Evolutionary conservation across 2,113 vertebrate species (phyloP), one percentile per base, ranked within the genome.

Genomic region (Pycnonotus jocosus): DNA sequence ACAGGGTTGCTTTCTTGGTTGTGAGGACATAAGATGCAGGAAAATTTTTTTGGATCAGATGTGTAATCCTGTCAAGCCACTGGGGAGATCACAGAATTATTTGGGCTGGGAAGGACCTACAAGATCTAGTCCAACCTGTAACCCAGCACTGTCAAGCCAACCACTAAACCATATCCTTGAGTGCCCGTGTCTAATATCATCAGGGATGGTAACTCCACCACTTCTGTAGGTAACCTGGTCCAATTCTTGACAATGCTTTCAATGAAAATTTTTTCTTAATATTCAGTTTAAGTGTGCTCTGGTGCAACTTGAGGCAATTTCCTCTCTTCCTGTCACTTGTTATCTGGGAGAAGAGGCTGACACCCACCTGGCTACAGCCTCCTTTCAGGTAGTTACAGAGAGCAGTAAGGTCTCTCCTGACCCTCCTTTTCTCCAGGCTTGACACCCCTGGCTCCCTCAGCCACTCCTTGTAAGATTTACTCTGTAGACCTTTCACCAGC

Each of bases 361-460:
- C 8, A 22, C 25, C 10, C 20, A 35, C 22, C 38, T 77, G 38
- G 23, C 33, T 47, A 12, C 45, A 60, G 6, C 5, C 27, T 33
- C 28, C 47, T 78, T 69, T 61, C 15, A 33, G 6, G 38, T 23
- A 33, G 27, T 15, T 44, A 11, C 18, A 69, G 72, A 37, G 27
- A 53, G 15, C 22, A 51, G 0, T 45, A 33, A 23, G 22, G 38
- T 69, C 37, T 68, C 37, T 15, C 30, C 25, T 37, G 15, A 83
- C 10, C 25, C 27, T 24, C 3, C 7, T 62, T 33, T 69, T 56
- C 35, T 48, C 25, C 15, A 35, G 31, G 17, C 35, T 31, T 0
- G 1, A 42, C 15, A 33, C 0, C 8, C 7, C 17, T 0, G 0
- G 15, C 48, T 76, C 21, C 30, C 21, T 62, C 15, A 42, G 31